Evolutionary conservation across 1,140 invertebrate genomes (phyloP), one percentile per base, ranked within the genome.

Genomic region (Pantala flavescens): DNA sequence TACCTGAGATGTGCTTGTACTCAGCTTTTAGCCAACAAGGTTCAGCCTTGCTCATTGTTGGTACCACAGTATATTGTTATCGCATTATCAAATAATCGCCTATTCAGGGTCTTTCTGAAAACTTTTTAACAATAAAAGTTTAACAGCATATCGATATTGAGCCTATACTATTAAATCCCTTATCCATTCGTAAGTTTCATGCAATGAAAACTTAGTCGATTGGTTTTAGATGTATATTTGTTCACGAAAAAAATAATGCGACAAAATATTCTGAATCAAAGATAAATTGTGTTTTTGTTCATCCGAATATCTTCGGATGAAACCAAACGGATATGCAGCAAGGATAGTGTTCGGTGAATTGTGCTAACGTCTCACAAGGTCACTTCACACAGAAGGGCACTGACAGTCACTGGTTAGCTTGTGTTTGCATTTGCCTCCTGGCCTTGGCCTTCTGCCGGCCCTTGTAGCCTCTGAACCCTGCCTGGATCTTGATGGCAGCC

Each of bases 401-500:
- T 3, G 5, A 21, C 49, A 21, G 14, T 63, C 49, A 63, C 49
- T 63, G 3, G 49, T 9, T 36, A 63, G 16, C 5, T 63, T 21
- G 16, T 63, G 14, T 21, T 63, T 63, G 49, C 49, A 19, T 16
- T 12, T 63, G 49, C 49, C 49, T 3, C 49, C 49, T 73, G 24
- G 21, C 21, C 28, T 73, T 73, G 10, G 80, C 70, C 24, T 79
- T 76, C 72, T 82, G 80, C 70, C 82, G 78, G 7, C 78, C 77
- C 76, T 84, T 83, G 77, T 79, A 83, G 19, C 83, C 83, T 73
- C 81, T 75, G 74, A 83, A 84, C 16, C 80, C 80, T 5, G 82
- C 81, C 76, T 84, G 83, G 71, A 84, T 83, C 77, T 83, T 84
- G 7, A 80, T 74, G 24, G 83, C 84, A 12, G 83, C 84, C 74